Evolutionary conservation across 2,113 vertebrate genomes (phyloP).

Genomic region (Thalassoma bifasciatum): DNA sequence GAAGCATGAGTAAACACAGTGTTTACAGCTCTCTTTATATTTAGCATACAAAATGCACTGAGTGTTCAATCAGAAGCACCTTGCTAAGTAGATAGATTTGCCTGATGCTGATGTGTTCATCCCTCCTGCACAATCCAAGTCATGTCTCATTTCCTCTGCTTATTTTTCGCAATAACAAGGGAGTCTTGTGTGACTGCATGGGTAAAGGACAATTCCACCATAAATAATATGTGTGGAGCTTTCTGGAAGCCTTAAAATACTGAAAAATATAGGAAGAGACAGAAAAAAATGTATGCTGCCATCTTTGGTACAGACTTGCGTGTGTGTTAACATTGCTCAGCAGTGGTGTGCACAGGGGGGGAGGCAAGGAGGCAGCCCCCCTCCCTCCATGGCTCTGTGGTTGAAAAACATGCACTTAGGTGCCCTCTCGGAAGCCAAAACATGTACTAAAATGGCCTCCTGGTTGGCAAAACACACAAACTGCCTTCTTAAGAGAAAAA

Average conservation of each 20-base stretch:
- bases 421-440: no score
- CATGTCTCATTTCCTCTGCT: background rate
- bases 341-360: no score
- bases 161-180: background rate
- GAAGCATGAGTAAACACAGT: conserved; percentile 57
- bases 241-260: conserved; percentile 1
- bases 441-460: no score
- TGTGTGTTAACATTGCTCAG: background rate
- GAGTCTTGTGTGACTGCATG: conserved; percentile 2
- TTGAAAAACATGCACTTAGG: no score
- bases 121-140: background rate
- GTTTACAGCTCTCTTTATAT: conserved; percentile 44
- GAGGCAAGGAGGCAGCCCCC: no score
- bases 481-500: no score
- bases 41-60: conserved; percentile 32
- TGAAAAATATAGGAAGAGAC: background rate
- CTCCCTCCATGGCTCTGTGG: no score
- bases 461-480: no score
- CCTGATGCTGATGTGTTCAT: conserved; percentile 11
- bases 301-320: background rate
- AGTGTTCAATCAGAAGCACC: conserved; percentile 10
- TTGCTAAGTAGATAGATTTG: background rate
- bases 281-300: background rate
- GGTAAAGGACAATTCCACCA: background rate
- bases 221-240: background rate